phyloP scores from a whole-genome alignment of 2,113 vertebrate genomes.

The Embiotoca jacksoni region DNA sequence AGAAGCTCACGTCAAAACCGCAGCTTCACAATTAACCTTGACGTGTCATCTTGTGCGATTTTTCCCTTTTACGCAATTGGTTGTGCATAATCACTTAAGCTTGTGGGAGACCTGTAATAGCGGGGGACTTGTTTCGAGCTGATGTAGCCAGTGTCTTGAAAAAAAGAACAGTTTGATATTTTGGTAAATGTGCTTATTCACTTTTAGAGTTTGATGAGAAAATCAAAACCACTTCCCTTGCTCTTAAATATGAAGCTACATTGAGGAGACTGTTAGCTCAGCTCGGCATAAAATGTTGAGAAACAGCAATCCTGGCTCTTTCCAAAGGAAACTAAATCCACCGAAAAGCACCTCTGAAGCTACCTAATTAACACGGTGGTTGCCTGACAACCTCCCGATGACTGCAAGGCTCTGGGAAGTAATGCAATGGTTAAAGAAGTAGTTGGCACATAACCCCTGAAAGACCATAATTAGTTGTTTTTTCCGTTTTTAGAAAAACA shows the following conservation, averaged over 20 bases:
- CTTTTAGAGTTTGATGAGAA: not conserved
- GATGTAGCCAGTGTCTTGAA: conserved; percentile 63
- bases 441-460: too few species aligned
- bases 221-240: not conserved
- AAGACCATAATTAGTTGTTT: too few species aligned
- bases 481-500: too few species aligned
- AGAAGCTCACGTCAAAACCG: conserved; percentile 69
- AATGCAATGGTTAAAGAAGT: too few species aligned
- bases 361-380: not conserved
- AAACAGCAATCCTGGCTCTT: not conserved
- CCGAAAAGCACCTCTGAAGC: too few species aligned
- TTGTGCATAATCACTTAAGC: conserved; percentile 43
- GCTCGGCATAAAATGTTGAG: not conserved
- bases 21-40: conserved; percentile 43
- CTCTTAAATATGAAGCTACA: not conserved
- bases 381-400: not conserved
- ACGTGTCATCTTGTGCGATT: conserved; percentile 48
- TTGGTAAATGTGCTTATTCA: conserved; percentile 10
- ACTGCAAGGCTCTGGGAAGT: too few species aligned
- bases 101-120: conserved; percentile 33
- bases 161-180: conserved; percentile 40
- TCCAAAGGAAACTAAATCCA: not conserved
- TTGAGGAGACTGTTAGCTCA: not conserved
- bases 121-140: conserved; percentile 58
- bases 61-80: conserved; percentile 41